Base-by-base conservation (phyloP, 2,797 vertebrate species). In the Micromesistius poutassou region DNA sequence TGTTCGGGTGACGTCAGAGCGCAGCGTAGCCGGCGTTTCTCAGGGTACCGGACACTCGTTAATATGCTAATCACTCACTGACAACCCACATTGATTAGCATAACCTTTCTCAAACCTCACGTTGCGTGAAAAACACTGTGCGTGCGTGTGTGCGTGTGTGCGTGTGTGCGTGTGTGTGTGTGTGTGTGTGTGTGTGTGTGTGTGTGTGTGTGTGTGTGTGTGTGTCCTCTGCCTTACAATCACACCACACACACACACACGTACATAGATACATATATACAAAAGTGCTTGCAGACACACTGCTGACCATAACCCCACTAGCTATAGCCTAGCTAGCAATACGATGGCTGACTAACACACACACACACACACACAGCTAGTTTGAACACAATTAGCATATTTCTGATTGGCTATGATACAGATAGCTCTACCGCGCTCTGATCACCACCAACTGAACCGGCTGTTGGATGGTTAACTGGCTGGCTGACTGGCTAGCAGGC, bases 51-150 rank as follows among this genome's bases (percentile, higher is more conserved):
- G 50, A 5, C 3, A 16, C 16, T 6, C 50, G 22, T 55, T 22
- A 55, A 55, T 7, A 55, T 55, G 50, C 50, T 68, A 78, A 66
- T 46, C 30, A 72, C 71, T 55, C 66, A 40, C 75, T 73, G 78
- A 80, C 31, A 14, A 76, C 9, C 71, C 19, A 71, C 68, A 76
- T 62, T 50, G 73, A 66, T 50, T 35, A 8, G 28, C 46, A 74
- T 6, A 40, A 36, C 10, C 75, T 66, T 31, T 66, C 50, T 66
- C 55, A 28, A 62, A 42, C 62, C 66, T 76, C 81, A 5, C 77
- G 76, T 76, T 31, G 79, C 70, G 38, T 80, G 76, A 62, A 77
- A 77, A 30, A 73, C 50, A n/a, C 50, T 62, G 72, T 40, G 40
- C 38, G 72, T 38, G 31, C n/a, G 33, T 73, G 31, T 38, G 9